Conservation (phyloP, 2,888 invertebrate genomes). For the Abscondita cerata region DNA sequence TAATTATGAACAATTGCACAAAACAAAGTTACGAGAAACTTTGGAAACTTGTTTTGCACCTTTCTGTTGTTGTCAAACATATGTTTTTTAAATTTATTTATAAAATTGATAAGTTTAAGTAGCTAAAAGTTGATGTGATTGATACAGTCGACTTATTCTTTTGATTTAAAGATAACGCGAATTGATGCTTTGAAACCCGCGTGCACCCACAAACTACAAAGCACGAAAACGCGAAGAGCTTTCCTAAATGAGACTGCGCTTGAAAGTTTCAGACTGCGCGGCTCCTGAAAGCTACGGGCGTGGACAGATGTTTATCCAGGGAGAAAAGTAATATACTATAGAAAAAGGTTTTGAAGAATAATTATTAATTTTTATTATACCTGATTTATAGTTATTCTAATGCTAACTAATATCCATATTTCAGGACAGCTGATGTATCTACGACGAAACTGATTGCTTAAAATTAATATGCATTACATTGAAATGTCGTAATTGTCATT, state of each 20-base stretch:
- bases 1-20: background rate
- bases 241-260: constrained; percentile 35
- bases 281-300: constrained; percentile 35
- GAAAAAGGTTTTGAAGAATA: too few relatives aligned
- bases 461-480: too few relatives aligned
- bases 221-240: constrained; percentile 29
- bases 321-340: constrained; percentile 21
- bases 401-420: too few relatives aligned
- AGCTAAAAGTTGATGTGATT: too few relatives aligned
- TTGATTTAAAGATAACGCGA: constrained; percentile 22
- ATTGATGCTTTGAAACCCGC: constrained; percentile 30
- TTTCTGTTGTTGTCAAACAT: too few relatives aligned
- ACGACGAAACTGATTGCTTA: too few relatives aligned
- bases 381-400: too few relatives aligned
- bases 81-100: background rate
- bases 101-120: too few relatives aligned
- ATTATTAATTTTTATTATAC: too few relatives aligned
- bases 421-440: too few relatives aligned
- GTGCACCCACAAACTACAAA: constrained; percentile 34
- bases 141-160: too few relatives aligned
- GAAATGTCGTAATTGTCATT: too few relatives aligned
- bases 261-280: constrained; percentile 35
- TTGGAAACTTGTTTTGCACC: background rate
- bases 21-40: background rate
- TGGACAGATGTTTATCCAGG: constrained; percentile 32